Percentiles rank a stretch among this genome's conserved stretches.
Conservation (phyloP, 2,797 vertebrate species). For the Scolopax rusticola region DNA sequence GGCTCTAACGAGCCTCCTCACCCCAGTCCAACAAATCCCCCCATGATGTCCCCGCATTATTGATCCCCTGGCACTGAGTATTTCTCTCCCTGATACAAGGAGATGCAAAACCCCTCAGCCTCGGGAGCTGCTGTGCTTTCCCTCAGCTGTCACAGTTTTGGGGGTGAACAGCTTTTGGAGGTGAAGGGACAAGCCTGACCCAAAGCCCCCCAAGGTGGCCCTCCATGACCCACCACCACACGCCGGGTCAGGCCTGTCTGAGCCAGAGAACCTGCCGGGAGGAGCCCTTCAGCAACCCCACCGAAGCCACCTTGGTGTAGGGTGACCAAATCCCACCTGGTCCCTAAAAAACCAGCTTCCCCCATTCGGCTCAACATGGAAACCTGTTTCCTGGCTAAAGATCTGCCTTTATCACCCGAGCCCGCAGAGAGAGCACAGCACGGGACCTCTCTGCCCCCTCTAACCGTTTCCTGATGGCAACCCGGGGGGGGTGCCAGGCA, state of each 20-base stretch:
- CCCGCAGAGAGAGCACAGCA: neutral
- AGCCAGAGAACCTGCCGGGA: neutral
- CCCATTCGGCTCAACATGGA: accelerated
- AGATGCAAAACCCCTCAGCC: neutral
- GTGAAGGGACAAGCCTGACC: neutral
- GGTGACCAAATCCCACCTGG: neutral
- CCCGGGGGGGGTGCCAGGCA: accelerated
- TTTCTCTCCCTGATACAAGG: neutral
- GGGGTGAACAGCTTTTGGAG: neutral
- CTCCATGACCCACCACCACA: accelerated
- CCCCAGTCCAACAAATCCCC: neutral
- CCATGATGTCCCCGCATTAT: neutral
- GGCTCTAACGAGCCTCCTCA: neutral
- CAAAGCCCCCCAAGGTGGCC: neutral
- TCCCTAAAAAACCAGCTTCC: neutral
- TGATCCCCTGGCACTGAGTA: no score
- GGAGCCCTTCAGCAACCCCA: neutral
- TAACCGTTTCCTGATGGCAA: neutral
- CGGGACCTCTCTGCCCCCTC: neutral
- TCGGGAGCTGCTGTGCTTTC: neutral
- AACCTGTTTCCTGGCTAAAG: neutral
- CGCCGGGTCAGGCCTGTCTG: neutral
- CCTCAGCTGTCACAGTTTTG: neutral
- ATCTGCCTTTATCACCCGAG: neutral
- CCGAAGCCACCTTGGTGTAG: neutral